phyloP scores from a whole-genome alignment of 2,888 invertebrate species.

The Unio delphinus region DNA sequence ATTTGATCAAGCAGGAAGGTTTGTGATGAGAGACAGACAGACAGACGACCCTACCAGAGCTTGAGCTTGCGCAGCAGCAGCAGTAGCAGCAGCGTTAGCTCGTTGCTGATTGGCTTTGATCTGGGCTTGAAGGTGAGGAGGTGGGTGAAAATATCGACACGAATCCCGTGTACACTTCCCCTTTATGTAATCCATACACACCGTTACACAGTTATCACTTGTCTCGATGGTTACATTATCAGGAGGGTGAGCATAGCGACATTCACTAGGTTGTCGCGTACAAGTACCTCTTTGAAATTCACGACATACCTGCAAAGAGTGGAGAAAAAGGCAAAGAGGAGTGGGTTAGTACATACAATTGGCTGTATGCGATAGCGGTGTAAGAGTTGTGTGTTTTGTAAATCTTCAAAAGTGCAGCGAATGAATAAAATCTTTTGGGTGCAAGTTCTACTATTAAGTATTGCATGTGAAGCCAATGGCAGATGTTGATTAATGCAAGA shows the following conservation, averaged over 20 bases:
- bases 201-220: conserved; percentile 98
- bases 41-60: conserved; percentile 68
- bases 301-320: conserved; percentile 80
- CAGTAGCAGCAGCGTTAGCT: conserved; percentile 68
- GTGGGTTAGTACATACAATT: too few relatives aligned
- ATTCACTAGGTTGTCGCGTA: conserved; percentile 97
- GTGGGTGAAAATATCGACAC: conserved; percentile 99
- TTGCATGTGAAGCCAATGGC: too few relatives aligned
- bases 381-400: too few relatives aligned
- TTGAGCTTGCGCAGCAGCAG: conserved; percentile 62
- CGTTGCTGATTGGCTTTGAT: conserved; percentile 80
- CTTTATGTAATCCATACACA: conserved; percentile 98
- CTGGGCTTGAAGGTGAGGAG: conserved; percentile 92
- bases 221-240: conserved; percentile 90
- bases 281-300: conserved; percentile 99
- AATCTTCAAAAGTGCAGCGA: too few relatives aligned
- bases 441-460: too few relatives aligned
- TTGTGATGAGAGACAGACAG: conserved; percentile 3
- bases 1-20: conserved; percentile 4
- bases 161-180: conserved; percentile 94
- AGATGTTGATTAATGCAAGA: too few relatives aligned
- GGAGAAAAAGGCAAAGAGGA: conserved; percentile 16
- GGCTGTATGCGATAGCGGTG: too few relatives aligned
- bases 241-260: conserved; percentile 99
- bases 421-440: too few relatives aligned